Evolutionary conservation across 2,113 vertebrate genomes (phyloP).

Genomic region (Ammodytes marinus): DNA sequence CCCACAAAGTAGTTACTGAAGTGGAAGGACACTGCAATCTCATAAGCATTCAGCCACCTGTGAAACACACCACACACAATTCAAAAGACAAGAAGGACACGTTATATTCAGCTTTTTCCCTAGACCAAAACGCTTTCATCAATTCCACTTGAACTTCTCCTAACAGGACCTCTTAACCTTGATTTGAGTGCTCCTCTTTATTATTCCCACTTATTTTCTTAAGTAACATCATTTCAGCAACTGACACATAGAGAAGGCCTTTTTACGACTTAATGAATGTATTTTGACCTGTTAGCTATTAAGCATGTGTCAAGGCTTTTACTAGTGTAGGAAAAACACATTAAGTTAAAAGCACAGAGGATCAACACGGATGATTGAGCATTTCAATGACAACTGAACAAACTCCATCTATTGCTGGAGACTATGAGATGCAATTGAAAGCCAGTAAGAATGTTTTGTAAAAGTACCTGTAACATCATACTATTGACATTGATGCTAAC

Average conservation of each 20-base stretch:
- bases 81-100: background rate
- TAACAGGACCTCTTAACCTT: background rate
- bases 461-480: background rate
- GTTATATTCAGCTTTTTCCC: background rate
- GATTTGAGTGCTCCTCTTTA: background rate
- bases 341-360: too few relatives aligned
- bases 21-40: slow-evolving; percentile 93
- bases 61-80: slow-evolving; percentile 26
- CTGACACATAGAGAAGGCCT: too few relatives aligned
- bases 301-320: too few relatives aligned
- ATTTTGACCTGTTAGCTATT: too few relatives aligned
- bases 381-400: too few relatives aligned
- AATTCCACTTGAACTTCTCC: background rate
- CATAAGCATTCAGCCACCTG: slow-evolving; percentile 91
- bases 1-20: slow-evolving; percentile 96
- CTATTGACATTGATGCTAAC: background rate
- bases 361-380: too few relatives aligned
- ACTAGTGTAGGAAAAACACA: too few relatives aligned
- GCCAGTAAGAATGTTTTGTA: background rate
- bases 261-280: too few relatives aligned
- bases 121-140: background rate
- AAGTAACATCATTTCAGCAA: too few relatives aligned
- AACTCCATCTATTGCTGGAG: too few relatives aligned
- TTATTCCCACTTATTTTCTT: background rate
- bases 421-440: background rate